Conservation (phyloP, 2,113 vertebrate species). For the Chamaetylas fuelleborni region DNA sequence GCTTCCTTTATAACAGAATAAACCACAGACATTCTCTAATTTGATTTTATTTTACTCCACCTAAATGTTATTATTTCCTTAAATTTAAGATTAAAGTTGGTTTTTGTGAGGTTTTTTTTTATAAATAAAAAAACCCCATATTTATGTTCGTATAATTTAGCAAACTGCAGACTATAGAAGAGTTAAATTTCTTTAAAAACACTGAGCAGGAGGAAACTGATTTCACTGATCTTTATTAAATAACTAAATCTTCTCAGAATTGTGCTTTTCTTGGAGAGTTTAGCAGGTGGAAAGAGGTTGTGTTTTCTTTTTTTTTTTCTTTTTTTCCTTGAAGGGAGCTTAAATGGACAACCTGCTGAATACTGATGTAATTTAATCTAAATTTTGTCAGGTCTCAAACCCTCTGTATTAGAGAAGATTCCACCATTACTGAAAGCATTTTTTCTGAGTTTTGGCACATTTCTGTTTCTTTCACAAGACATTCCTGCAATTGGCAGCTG, state of each 20-base stretch:
- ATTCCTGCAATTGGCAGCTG: not conserved
- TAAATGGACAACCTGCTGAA: not conserved
- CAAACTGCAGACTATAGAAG: not conserved
- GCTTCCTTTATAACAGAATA: not conserved
- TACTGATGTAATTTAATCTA: not conserved
- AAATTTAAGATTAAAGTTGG: not conserved
- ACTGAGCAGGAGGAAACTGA: not conserved
- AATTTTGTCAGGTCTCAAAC: not conserved
- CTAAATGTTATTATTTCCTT: not conserved
- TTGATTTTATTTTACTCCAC: not conserved
- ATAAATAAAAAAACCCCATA: fast-evolving
- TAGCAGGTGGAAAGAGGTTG: not conserved
- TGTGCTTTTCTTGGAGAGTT: not conserved
- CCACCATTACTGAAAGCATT: not conserved
- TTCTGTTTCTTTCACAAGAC: not conserved
- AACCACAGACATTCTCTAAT: not conserved
- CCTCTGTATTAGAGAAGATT: not conserved
- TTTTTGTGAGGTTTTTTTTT: not conserved
- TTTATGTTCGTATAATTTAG: not conserved
- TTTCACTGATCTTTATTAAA: not conserved
- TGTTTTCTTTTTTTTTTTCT: not conserved
- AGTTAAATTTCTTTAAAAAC: not conserved
- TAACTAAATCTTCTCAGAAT: not conserved
- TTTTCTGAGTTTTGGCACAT: not conserved
- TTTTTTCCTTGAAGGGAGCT: no score